Conservation (phyloP, 1,140 invertebrate species). For the Lineus longissimus region DNA sequence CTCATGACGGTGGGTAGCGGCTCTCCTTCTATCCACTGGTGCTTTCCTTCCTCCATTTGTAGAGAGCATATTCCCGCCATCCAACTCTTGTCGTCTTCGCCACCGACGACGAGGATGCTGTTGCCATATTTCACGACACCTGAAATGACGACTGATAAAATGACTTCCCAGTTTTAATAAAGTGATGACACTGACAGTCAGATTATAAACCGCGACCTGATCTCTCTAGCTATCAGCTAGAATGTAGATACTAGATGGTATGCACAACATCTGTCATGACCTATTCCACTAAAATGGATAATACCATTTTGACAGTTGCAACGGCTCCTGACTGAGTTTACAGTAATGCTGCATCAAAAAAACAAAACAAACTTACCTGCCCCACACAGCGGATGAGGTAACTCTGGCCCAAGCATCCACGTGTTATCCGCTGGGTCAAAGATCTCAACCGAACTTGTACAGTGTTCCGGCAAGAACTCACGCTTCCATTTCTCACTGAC, state of each 20-base stretch:
- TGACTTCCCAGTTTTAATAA: too few relatives aligned
- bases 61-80: constrained; percentile 49
- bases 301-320: too few relatives aligned
- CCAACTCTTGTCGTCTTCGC: constrained; percentile 51
- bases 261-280: too few relatives aligned
- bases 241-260: too few relatives aligned
- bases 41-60: constrained; percentile 32
- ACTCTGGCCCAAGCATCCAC: constrained; percentile 43
- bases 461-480: constrained; percentile 48
- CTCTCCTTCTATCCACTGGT: constrained; percentile 43
- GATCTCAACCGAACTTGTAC: constrained; percentile 45
- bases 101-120: constrained; percentile 44
- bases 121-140: constrained; percentile 46
- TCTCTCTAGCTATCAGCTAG: too few relatives aligned
- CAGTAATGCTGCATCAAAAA: too few relatives aligned
- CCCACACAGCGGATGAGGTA: constrained; percentile 50
- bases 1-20: constrained; percentile 48
- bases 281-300: too few relatives aligned
- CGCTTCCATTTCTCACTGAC: constrained; percentile 47
- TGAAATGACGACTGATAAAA: constrained; percentile 14
- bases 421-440: constrained; percentile 40
- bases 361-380: constrained; percentile 27
- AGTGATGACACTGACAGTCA: too few relatives aligned
- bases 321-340: too few relatives aligned
- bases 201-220: too few relatives aligned